Percentiles rank a stretch among this genome's conserved stretches.
Conservation (phyloP, 2,113 vertebrate species). For the Engraulis encrasicolus region DNA sequence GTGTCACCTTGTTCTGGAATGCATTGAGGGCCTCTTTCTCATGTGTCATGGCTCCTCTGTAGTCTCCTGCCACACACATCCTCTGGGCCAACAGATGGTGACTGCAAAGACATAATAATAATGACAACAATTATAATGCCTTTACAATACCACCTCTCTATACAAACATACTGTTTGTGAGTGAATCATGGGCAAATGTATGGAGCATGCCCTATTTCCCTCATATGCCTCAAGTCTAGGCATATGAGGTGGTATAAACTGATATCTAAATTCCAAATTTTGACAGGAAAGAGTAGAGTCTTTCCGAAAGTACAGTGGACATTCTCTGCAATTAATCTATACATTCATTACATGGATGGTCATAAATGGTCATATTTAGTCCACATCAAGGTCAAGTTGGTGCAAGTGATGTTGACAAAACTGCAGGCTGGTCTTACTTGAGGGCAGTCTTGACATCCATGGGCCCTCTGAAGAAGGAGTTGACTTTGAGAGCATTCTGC, state of each 20-base stretch:
- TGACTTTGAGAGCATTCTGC: conserved; percentile 75
- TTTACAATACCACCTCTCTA: neutral
- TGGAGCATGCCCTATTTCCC: no score
- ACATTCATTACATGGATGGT: neutral
- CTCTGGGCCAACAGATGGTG: conserved; percentile 79
- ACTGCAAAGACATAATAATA: conserved; percentile 55
- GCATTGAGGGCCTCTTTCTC: conserved; percentile 78
- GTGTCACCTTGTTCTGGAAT: conserved; percentile 72
- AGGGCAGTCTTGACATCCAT: conserved; percentile 73
- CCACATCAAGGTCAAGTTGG: neutral
- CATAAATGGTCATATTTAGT: neutral
- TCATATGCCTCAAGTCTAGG: no score
- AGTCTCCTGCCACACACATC: conserved; percentile 77
- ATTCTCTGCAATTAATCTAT: neutral
- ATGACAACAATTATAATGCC: neutral
- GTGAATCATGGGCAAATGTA: neutral
- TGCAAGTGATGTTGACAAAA: neutral
- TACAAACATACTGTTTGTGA: neutral
- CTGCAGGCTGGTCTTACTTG: conserved; percentile 60
- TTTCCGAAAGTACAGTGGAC: neutral
- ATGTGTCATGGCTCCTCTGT: conserved; percentile 77
- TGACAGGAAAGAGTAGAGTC: no score
- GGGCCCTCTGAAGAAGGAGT: conserved; percentile 74
- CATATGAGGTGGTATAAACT: no score
- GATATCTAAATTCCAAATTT: no score